Base-by-base conservation (phyloP, 2,797 vertebrate genomes). In the Gastrophryne carolinensis region DNA sequence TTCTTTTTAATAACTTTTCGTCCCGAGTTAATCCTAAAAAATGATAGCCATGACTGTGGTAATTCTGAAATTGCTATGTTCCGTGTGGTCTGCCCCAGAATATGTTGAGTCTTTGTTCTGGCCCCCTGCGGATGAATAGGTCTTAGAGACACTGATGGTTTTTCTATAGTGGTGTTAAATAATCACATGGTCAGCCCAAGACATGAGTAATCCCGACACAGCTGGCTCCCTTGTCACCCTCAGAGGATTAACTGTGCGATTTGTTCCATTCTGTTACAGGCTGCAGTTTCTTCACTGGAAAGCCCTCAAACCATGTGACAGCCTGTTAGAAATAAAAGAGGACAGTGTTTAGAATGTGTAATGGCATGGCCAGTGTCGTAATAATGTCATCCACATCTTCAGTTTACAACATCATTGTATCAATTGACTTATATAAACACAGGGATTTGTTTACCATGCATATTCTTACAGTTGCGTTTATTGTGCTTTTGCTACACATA, bases 171-270 rank as follows among this genome's bases (percentile, higher is more conserved):
- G 21, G n/a, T 47, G 13, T 63, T 65, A 39, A 27, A 50, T 39
- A 75, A 60, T 75, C 64, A 60, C 54, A 30, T 75, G 64, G 63
- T 50, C 12, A 15, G n/a, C 56, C 39, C 30, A 11, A 23, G 30
- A 64, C 41, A 68, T 75, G 73, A 75, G 64, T 68, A 75, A 75
- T 75, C 15, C 44, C 54, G 52, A 21, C 65, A 57, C 64, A 75
- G 64, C 63, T 68, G 56, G 62, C 37, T 47, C 29, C 17, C 62
- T 54, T 58, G 29, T 62, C 53, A 49, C 47, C 49, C n/a, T 60
- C 39, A 39, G 39, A 75, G 64, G 73, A 75, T 75, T 75, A 75
- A 75, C 32, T 61, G 44, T 68, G 39, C 68, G 39, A 60, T 52
- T 50, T 60, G 10, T 58, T 60, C 61, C 32, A 75, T 75, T 75